These are phyloP conservation scores for Argyrosomus japonicus DNA, from an alignment of 2,113 vertebrate genomes.

Conservation along the genomic window DNA sequence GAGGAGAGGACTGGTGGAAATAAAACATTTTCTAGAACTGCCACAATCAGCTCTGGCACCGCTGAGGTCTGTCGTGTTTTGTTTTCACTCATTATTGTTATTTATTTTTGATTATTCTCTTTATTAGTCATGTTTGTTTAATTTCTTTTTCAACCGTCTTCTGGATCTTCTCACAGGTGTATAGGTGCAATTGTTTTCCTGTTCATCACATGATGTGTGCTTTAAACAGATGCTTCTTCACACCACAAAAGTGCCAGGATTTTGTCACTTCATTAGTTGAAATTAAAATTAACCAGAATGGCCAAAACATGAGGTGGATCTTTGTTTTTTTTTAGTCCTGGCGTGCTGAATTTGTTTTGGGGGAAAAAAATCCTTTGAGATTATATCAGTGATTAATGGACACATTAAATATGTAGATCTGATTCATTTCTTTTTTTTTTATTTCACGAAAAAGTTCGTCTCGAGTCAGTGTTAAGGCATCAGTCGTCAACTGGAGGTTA, in stretches of 20 bases:
- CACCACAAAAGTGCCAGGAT: neutral
- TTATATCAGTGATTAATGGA: neutral
- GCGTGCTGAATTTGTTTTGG: neutral
- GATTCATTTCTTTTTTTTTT: neutral
- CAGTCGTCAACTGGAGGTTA: slow-evolving; percentile 4
- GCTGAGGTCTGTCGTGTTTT: no score
- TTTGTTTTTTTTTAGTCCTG: neutral
- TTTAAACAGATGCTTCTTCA: neutral
- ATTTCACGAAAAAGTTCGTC: neutral
- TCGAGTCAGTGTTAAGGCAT: neutral
- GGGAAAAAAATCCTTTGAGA: neutral
- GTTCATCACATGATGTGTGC: neutral
- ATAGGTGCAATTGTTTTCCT: neutral
- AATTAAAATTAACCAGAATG: neutral
- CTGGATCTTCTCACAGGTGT: neutral
- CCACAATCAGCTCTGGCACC: no score
- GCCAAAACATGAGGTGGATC: neutral
- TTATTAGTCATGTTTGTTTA: neutral
- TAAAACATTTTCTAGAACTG: no score
- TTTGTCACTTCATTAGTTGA: neutral
- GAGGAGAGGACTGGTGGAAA: no score
- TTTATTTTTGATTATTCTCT: neutral
- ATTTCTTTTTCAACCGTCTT: neutral
- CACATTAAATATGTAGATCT: neutral
- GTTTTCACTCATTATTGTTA: no score